These are phyloP conservation scores for Diglossa brunneiventris DNA, from an alignment of 2,113 vertebrate species.

Conservation along the genomic window DNA sequence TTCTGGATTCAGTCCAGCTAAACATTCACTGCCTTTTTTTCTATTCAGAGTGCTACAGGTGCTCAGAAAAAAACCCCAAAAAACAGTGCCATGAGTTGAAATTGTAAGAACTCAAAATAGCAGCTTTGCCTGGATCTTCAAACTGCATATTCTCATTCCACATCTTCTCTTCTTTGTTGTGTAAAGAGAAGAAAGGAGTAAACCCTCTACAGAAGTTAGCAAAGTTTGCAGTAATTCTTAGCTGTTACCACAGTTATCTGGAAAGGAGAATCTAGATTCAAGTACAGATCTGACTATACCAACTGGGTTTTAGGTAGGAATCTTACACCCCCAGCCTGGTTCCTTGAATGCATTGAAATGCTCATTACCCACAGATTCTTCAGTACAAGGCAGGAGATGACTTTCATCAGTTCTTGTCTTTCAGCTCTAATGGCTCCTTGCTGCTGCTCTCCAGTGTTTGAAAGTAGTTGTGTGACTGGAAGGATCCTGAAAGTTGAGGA, in stretches of 20 bases:
- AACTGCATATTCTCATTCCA: neutral
- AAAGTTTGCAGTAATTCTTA: slow-evolving; percentile 4
- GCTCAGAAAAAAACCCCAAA: neutral
- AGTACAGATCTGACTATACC: neutral
- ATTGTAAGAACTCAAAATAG: neutral
- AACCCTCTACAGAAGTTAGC: neutral
- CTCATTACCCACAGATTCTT: neutral
- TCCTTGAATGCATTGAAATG: neutral
- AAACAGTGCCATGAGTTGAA: slow-evolving; percentile 58
- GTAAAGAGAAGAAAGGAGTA: neutral
- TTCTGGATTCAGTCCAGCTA: slow-evolving; percentile 34
- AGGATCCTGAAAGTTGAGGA: neutral
- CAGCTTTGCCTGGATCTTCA: slow-evolving; percentile 7
- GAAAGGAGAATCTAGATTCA: neutral
- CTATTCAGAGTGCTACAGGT: slow-evolving; percentile 29
- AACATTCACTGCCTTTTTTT: slow-evolving; percentile 43
- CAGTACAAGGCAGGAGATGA: neutral
- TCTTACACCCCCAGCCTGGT: neutral
- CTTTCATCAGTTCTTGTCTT: neutral
- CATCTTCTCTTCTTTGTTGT: neutral
- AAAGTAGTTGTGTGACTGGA: neutral
- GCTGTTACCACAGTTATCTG: neutral
- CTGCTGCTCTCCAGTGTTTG: slow-evolving; percentile 21
- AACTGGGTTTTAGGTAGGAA: neutral
- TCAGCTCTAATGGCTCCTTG: slow-evolving; percentile 30